Conservation (phyloP, 2,113 vertebrate genomes). For the Rhadina sibilatrix region DNA sequence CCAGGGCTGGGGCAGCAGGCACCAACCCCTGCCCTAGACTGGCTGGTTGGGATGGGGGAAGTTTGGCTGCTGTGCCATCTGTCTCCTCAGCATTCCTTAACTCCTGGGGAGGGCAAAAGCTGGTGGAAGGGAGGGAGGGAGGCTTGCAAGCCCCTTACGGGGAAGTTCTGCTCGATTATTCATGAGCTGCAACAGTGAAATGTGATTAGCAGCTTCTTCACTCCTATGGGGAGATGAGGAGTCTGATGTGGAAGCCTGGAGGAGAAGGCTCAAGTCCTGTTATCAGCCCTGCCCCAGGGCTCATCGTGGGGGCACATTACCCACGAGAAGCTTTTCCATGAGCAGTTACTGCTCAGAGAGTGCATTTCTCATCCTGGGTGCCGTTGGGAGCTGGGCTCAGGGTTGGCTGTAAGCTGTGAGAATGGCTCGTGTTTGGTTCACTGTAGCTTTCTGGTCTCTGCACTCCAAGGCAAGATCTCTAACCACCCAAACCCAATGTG, state of each 20-base stretch:
- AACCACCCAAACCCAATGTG: conserved; percentile 96
- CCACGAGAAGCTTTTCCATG: background rate
- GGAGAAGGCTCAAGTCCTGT: background rate
- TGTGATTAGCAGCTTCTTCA: background rate
- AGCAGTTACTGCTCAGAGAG: conserved; percentile 6
- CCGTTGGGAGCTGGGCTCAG: background rate
- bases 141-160: background rate
- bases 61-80: background rate
- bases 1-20: background rate
- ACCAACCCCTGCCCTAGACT: background rate
- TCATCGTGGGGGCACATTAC: background rate
- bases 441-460: conserved; percentile 99
- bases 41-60: background rate
- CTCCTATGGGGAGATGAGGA: background rate
- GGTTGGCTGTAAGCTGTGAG: conserved; percentile 92
- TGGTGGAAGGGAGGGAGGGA: background rate
- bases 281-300: background rate
- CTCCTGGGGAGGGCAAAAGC: background rate
- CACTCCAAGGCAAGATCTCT: conserved; percentile 99
- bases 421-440: conserved; percentile 99
- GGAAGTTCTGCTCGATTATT: background rate
- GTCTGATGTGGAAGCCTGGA: background rate
- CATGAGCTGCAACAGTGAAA: background rate
- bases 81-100: background rate
- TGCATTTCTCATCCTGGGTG: background rate